A percentile compares a stretch with the other conserved stretches of the same genome.
phyloP scores from a whole-genome alignment of 2,888 invertebrate species.

The Patella pellucida region DNA sequence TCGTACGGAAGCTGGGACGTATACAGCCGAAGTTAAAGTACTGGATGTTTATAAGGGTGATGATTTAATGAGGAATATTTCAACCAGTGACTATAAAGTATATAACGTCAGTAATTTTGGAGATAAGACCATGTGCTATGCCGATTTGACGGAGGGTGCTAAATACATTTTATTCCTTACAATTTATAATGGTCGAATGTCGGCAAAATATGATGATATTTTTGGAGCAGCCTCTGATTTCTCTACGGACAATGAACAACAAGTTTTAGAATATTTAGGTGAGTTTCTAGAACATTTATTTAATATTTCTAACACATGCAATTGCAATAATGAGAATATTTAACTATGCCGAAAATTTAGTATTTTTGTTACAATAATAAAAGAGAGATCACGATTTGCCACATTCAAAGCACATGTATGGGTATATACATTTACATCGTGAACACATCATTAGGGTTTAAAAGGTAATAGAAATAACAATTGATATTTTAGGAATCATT shows the following conservation, averaged over 20 bases:
- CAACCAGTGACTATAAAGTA: slow-evolving; percentile 34
- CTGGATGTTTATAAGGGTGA: slow-evolving; percentile 56
- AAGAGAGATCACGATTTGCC: too few species aligned
- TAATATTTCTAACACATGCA: not conserved
- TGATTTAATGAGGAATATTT: slow-evolving; percentile 38
- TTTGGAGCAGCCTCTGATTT: slow-evolving; percentile 64
- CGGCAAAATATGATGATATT: slow-evolving; percentile 69
- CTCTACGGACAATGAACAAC: slow-evolving; percentile 53
- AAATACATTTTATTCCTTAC: slow-evolving; percentile 67
- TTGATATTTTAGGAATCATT: too few species aligned
- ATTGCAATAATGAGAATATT: too few species aligned
- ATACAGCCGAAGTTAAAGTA: slow-evolving; percentile 57
- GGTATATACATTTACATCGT: too few species aligned
- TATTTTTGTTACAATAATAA: too few species aligned
- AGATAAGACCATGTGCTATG: slow-evolving; percentile 66
- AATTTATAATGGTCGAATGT: slow-evolving; percentile 57
- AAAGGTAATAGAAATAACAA: too few species aligned
- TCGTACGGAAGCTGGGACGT: slow-evolving; percentile 56
- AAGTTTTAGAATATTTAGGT: slow-evolving; percentile 62
- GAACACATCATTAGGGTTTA: too few species aligned
- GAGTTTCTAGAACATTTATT: slow-evolving; percentile 31
- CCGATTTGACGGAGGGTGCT: slow-evolving; percentile 60
- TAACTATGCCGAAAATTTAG: too few species aligned
- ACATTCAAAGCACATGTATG: too few species aligned
- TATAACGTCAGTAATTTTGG: slow-evolving; percentile 69